A percentile compares a stretch with the other conserved stretches of the same genome.
These are phyloP conservation scores for Synanthedon myopaeformis DNA, from an alignment of 2,888 invertebrate species.

Conservation along the genomic window DNA sequence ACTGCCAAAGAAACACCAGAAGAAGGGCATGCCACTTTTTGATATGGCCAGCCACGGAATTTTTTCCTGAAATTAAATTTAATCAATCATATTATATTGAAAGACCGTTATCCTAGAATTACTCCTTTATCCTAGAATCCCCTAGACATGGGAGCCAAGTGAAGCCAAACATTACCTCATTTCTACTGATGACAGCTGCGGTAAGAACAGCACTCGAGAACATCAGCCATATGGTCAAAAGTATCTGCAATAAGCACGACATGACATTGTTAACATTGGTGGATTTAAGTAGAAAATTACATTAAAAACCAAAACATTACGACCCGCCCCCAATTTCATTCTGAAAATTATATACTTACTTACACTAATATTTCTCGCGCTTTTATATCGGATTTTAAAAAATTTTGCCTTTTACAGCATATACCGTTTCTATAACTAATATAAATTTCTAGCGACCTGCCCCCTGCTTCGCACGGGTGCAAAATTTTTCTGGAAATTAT, in stretches of 20 bases:
- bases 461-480: neutral
- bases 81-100: neutral
- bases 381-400: neutral
- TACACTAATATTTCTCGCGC: too few relatives aligned
- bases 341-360: neutral
- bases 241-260: conserved; percentile 17
- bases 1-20: conserved; percentile 30
- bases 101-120: neutral
- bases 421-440: neutral
- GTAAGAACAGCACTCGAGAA: conserved; percentile 37
- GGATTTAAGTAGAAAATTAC: too few relatives aligned
- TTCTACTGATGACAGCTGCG: conserved; percentile 24
- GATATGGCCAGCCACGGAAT: conserved; percentile 22
- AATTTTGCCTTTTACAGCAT: neutral
- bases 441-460: too few relatives aligned
- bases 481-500: too few relatives aligned
- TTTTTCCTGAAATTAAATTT: conserved; percentile 13
- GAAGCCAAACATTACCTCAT: conserved; percentile 17
- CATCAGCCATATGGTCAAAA: conserved; percentile 35
- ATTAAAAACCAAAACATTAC: too few relatives aligned
- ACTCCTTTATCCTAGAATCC: neutral
- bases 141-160: too few relatives aligned
- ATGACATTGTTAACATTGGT: too few relatives aligned
- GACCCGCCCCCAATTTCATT: too few relatives aligned
- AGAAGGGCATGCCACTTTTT: conserved; percentile 22